Base-by-base conservation (phyloP, 2,113 vertebrate species). In the Crocuta crocuta region DNA sequence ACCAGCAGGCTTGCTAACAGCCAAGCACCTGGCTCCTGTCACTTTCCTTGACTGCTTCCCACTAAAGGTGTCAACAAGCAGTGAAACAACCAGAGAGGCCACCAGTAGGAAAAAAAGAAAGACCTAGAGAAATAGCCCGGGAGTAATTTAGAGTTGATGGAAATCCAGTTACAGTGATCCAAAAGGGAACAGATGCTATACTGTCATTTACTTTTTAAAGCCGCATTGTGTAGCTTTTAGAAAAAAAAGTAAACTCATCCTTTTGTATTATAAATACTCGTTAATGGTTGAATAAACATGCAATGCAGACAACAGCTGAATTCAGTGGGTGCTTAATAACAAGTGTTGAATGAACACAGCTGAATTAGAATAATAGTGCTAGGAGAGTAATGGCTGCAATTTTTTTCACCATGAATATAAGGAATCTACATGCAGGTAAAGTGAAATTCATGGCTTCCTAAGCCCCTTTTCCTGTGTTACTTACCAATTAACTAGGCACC, bases 251-350 rank as follows among this genome's bases (percentile, higher is more conserved):
- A 82, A 96, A 89, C 71, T 95, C 92, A 43, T 98, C 63, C 92
- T 92, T 96, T 93, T 97, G 88, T 98, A 58, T 96, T 92, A 91
- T 96, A 96, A 97, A 98, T 96, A 97, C 94, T 97, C 7, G 0
- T 70, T 94, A 95, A 94, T 95, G 93, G 61, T 81, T 95, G 92
- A 63, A 92, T 97, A 97, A 97, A 97, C 88, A 85, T 78, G 24
- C 12, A 0, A 11, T 92, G 86, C 89, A 70, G 92, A 96, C 96
- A 96, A 81, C 81, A 96, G 84, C 92, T 86, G 74, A 95, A 85
- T 84, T 78, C 81, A 31, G 45, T 48, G 63, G 74, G 87, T 19
- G 21, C 35, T 95, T 93, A 53, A 11, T 68, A 73, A 58, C 88
- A 63, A 92, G 53, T 39, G 10, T 58, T 39, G 55, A 88, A 78